Evolutionary conservation across 2,888 invertebrate genomes (phyloP), one percentile per base, ranked within the genome.

Genomic region (Venustoraphidia nigricollis): DNA sequence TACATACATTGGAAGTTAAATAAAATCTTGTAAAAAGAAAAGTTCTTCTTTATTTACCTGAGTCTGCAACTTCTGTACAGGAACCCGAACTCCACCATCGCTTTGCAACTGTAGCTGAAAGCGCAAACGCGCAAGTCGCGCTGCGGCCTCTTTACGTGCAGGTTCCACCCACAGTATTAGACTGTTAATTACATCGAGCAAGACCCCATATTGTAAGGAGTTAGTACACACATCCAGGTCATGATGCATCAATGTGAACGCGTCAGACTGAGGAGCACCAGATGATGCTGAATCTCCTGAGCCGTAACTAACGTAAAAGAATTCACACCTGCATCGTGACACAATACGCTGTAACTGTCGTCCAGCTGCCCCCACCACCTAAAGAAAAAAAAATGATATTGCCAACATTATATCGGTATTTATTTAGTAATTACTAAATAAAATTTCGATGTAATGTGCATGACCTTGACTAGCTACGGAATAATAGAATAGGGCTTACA

Each of bases 171-270:
- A 95, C 1, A 99, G 74, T 46, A 98, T 71, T 35, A 99, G 75
- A 71, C 97, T 96, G 71, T 99, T 98, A 3, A 99, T 89, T 57
- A 98, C 88, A 67, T 98, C 98, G 59, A 98, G 71, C 38, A 98
- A 80, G 92, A 97, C 96, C 2, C 88, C 89, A 66, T 96, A 97
- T 79, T 93, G 86, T 54, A 90, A 63, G 0, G 93, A 92, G 70
- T 95, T 96, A 40, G 95, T 94, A 70, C 91, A 93, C n/a, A 95
- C 93, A 63, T 96, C 94, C 36, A 98, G 75, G 69, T 97, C 97
- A 64, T 98, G 92, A 71, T 98, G 98, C 82, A 96, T 93, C 44
- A 98, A 73, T 0, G 95, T 96, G 65, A 98, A 95, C 2, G 94
- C 92, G 71, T 98, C 96, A 0, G 81, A 81, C 3, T 81, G 79